Conservation (phyloP, 2,113 vertebrate genomes). For the Callorhinus ursinus region DNA sequence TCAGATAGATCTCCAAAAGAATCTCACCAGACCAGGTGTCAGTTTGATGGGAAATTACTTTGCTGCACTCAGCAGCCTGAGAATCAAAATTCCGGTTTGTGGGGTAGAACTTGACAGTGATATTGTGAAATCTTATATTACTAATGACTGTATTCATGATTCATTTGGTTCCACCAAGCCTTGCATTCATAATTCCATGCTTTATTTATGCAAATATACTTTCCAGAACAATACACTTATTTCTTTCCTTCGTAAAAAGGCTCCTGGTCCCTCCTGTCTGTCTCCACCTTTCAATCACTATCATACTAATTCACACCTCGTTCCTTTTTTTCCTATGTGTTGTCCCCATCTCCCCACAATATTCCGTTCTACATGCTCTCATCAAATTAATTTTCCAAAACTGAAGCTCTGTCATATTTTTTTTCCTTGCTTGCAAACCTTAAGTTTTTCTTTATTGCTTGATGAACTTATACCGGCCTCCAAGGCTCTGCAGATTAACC, state of each 20-base stretch:
- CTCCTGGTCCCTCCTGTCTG: background rate
- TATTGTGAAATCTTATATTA: background rate
- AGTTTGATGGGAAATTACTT: constrained; percentile 38
- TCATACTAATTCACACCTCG: background rate
- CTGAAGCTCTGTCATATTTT: background rate
- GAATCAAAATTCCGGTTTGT: constrained; percentile 40
- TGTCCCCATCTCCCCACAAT: background rate
- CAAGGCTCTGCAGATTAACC: background rate
- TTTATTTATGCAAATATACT: constrained; percentile 37
- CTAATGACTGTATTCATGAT: constrained; percentile 7
- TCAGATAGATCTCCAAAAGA: background rate
- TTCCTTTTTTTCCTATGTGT: background rate
- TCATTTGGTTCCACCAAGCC: background rate
- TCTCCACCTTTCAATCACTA: background rate
- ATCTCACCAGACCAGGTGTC: background rate
- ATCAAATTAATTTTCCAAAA: constrained; percentile 38
- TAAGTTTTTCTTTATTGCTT: background rate
- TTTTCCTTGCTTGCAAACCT: background rate
- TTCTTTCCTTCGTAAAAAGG: constrained; percentile 27
- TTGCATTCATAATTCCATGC: background rate
- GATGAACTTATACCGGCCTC: background rate
- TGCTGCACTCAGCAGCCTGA: background rate
- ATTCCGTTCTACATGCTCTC: background rate
- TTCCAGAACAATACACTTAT: constrained; percentile 11
- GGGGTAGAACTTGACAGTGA: constrained; percentile 9